These are phyloP conservation scores for Hippocampus guttulatus DNA, from an alignment of 2,113 vertebrate genomes.

Conservation along the genomic window DNA sequence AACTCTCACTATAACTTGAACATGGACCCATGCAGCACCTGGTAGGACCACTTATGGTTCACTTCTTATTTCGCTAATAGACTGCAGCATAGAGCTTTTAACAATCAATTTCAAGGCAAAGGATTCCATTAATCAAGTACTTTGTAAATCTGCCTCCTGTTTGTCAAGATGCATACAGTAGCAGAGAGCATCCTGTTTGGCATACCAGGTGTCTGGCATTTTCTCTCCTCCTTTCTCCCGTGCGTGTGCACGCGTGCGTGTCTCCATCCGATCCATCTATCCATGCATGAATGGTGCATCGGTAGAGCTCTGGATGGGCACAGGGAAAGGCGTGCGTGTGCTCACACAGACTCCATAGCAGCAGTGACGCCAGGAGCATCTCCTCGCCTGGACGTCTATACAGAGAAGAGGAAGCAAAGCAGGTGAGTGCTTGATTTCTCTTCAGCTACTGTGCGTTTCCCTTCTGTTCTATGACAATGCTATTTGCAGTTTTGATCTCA, in stretches of 20 bases:
- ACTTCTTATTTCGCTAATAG: neutral
- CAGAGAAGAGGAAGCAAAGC: slow-evolving; percentile 29
- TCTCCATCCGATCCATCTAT: neutral
- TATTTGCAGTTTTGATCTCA: neutral
- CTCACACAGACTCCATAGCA: slow-evolving; percentile 52
- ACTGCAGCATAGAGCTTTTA: neutral
- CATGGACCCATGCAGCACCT: neutral
- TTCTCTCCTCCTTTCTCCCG: neutral
- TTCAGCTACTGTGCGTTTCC: neutral
- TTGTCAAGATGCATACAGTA: slow-evolving; percentile 13
- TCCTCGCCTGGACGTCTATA: slow-evolving; percentile 48
- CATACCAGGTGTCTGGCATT: slow-evolving; percentile 31
- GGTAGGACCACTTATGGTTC: neutral
- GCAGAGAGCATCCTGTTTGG: slow-evolving; percentile 21
- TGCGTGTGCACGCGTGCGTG: neutral
- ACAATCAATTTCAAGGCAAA: neutral
- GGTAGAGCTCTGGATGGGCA: slow-evolving; percentile 67
- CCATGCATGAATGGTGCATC: slow-evolving; percentile 38
- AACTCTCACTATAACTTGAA: neutral
- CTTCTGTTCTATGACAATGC: neutral
- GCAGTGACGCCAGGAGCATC: slow-evolving; percentile 60
- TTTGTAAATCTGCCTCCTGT: neutral
- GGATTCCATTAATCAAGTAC: neutral
- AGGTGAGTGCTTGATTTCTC: slow-evolving; percentile 43
- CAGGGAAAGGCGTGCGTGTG: slow-evolving; percentile 53